Percentiles rank a stretch among this genome's conserved stretches.
These are phyloP conservation scores for Leptarthrus brevirostris DNA, from an alignment of 2,888 invertebrate genomes.

Conservation along the genomic window DNA sequence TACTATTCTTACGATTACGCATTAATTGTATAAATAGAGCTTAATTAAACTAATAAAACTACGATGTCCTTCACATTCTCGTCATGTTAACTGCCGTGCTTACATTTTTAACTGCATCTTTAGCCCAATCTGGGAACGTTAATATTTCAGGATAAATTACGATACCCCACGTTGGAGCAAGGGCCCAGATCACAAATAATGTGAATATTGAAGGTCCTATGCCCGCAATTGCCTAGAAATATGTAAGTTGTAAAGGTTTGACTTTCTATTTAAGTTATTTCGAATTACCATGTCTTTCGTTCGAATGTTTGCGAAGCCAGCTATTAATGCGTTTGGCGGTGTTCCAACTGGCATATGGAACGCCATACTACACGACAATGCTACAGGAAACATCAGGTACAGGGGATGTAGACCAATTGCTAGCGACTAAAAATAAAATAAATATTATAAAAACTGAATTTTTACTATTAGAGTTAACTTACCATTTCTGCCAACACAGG, in stretches of 20 bases:
- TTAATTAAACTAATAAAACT: constrained; percentile 11
- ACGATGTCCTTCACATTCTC: neutral
- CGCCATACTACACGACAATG: constrained; percentile 90
- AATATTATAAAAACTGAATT: neutral
- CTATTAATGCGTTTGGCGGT: constrained; percentile 94
- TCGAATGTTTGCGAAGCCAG: constrained; percentile 83
- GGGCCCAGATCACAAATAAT: constrained; percentile 75
- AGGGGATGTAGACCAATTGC: constrained; percentile 83
- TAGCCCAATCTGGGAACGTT: constrained; percentile 75
- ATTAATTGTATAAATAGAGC: constrained; percentile 20
- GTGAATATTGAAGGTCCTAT: constrained; percentile 83
- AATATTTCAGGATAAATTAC: constrained; percentile 74
- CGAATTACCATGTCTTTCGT: constrained; percentile 78
- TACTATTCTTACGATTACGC: neutral
- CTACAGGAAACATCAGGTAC: constrained; percentile 89
- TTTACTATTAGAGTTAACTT: constrained; percentile 54
- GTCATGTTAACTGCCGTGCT: neutral
- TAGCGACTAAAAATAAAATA: constrained; percentile 70
- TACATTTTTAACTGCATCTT: neutral
- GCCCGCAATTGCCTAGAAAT: constrained; percentile 76
- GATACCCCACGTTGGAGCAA: constrained; percentile 81
- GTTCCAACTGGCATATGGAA: constrained; percentile 96
- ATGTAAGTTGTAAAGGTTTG: neutral
- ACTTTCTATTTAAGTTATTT: neutral
- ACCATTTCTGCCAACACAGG: constrained; percentile 86